These are phyloP conservation scores for Drosophila subsilvestris DNA, from an alignment of 2,888 invertebrate genomes.

Conservation along the genomic window DNA sequence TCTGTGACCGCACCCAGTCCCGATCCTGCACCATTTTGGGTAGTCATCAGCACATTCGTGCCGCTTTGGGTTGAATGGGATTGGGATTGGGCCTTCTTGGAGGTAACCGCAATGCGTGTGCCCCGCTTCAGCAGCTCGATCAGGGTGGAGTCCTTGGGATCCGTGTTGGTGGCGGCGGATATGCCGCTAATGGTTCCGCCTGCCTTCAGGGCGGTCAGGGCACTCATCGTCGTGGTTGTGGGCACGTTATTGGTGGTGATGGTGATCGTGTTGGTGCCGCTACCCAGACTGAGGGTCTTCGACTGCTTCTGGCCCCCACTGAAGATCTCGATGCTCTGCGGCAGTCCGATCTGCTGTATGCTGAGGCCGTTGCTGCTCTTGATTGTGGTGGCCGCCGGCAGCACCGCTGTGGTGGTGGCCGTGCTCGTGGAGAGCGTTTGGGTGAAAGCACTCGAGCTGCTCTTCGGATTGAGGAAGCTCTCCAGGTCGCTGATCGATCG, in stretches of 20 bases:
- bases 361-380: conserved; percentile 72
- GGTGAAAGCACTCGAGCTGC: conserved; percentile 57
- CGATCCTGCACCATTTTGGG: conserved; percentile 87
- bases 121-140: conserved; percentile 91
- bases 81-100: conserved; percentile 88
- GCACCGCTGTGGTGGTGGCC: conserved; percentile 69
- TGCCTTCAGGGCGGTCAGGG: conserved; percentile 70
- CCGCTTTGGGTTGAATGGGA: conserved; percentile 83
- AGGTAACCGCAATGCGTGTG: conserved; percentile 87
- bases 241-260: conserved; percentile 74
- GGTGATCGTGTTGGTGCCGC: conserved; percentile 77
- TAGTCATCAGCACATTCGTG: conserved; percentile 85
- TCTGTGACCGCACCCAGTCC: conserved; percentile 86
- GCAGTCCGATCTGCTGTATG: conserved; percentile 80
- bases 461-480: conserved; percentile 83
- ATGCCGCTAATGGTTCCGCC: conserved; percentile 77
- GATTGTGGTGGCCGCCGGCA: conserved; percentile 76
- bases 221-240: conserved; percentile 68
- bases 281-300: conserved; percentile 75
- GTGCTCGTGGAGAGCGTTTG: conserved; percentile 64
- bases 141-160: conserved; percentile 89
- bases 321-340: conserved; percentile 81
- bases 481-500: conserved; percentile 83
- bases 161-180: conserved; percentile 69
- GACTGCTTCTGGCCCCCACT: conserved; percentile 73